Evolutionary conservation across 2,113 vertebrate genomes (phyloP).

Genomic region (Epinephelus cyanopodus): DNA sequence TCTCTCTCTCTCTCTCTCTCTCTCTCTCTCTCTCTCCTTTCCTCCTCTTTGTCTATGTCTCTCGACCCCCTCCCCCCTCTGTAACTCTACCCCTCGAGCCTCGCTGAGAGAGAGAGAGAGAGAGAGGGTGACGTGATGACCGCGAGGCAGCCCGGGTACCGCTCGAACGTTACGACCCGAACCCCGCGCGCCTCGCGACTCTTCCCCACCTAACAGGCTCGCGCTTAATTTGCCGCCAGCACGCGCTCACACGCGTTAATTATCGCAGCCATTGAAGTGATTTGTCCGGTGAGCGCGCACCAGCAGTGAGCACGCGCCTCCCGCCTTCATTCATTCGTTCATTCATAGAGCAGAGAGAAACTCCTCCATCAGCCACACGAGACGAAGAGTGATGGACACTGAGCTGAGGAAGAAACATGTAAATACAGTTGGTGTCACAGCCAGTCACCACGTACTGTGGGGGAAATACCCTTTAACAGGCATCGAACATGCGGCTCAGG

Average conservation of each 20-base stretch:
- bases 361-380: background rate
- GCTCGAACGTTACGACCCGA: background rate
- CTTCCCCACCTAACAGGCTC: too few species aligned
- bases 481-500: too few species aligned
- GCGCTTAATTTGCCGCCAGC: background rate
- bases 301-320: slow-evolving; percentile 12
- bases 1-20: slow-evolving; percentile 28
- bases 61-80: slow-evolving; percentile 64
- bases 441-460: too few species aligned
- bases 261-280: background rate
- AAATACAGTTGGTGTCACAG: too few species aligned
- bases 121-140: slow-evolving; percentile 65
- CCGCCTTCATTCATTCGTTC: slow-evolving; percentile 42
- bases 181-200: background rate
- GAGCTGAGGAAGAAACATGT: too few species aligned
- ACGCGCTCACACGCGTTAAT: background rate
- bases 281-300: background rate
- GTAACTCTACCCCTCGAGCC: slow-evolving; percentile 66
- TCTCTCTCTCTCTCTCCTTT: slow-evolving; percentile 7
- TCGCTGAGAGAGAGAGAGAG: slow-evolving; percentile 6
- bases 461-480: too few species aligned
- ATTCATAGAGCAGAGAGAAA: slow-evolving; percentile 34
- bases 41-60: slow-evolving; percentile 53
- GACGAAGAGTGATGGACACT: background rate
- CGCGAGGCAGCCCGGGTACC: slow-evolving; percentile 10